Evolutionary conservation across 1,140 invertebrate species (phyloP).

Genomic region (Aradophagus sp.): DNA sequence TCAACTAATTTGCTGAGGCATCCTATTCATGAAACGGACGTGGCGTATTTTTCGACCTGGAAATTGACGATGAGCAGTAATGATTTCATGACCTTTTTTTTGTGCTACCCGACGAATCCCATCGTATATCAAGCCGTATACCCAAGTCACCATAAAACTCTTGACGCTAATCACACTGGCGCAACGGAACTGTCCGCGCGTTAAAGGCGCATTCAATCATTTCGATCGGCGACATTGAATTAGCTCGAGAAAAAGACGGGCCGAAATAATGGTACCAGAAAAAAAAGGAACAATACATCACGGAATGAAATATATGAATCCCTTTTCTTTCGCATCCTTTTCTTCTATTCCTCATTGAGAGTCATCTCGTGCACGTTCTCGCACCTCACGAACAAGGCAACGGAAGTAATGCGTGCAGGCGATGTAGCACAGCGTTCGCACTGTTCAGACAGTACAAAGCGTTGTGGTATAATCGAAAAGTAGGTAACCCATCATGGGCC

Average conservation of each 20-base stretch:
- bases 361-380: slow-evolving; percentile 37
- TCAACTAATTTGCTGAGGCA: too few species aligned
- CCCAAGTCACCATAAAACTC: slow-evolving; percentile 23
- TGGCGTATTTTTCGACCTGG: slow-evolving; percentile 16
- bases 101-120: too few species aligned
- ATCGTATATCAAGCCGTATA: slow-evolving; percentile 25
- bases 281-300: slow-evolving; percentile 10
- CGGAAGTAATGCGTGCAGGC: slow-evolving; percentile 50
- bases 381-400: slow-evolving; percentile 28
- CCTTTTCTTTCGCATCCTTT: slow-evolving; percentile 8
- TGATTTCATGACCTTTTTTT: slow-evolving; percentile 15
- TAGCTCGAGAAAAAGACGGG: too few species aligned
- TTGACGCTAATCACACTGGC: slow-evolving; percentile 21
- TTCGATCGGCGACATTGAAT: slow-evolving; percentile 16
- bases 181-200: slow-evolving; percentile 9
- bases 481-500: slow-evolving; percentile 56
- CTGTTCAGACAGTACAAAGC: slow-evolving; percentile 45
- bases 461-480: slow-evolving; percentile 58
- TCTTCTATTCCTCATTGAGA: slow-evolving; percentile 21
- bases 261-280: slow-evolving; percentile 18
- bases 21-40: too few species aligned
- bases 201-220: slow-evolving; percentile 26
- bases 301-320: slow-evolving; percentile 22
- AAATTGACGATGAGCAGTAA: slow-evolving; percentile 28
- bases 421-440: slow-evolving; percentile 54